Evolutionary conservation across 2,113 vertebrate genomes (phyloP).

Genomic region (Connochaetes taurinus): DNA sequence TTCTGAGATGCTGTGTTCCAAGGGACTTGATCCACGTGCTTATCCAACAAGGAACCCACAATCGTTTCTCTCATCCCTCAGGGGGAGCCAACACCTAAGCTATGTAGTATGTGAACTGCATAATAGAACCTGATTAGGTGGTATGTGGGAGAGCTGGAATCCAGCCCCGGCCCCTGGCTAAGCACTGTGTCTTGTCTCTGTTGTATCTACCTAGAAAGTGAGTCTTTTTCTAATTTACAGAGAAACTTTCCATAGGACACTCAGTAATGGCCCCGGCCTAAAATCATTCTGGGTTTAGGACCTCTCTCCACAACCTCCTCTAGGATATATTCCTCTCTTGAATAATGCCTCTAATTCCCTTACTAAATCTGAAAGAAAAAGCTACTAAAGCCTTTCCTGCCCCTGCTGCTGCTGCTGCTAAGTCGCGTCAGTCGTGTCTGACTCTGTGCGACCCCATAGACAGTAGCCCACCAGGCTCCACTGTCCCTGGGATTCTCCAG

Average conservation of each 20-base stretch:
- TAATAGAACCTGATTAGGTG: neutral
- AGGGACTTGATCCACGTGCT: neutral
- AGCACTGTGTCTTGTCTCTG: neutral
- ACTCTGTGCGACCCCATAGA: too few relatives aligned
- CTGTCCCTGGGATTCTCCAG: too few relatives aligned
- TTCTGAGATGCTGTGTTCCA: neutral
- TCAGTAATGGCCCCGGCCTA: neutral
- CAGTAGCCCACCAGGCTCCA: too few relatives aligned
- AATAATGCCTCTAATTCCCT: neutral
- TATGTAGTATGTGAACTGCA: neutral
- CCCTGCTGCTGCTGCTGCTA: too few relatives aligned
- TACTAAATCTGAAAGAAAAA: neutral
- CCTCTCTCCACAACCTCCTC: neutral
- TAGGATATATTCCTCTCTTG: neutral
- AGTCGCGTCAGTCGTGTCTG: too few relatives aligned
- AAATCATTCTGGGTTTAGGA: neutral
- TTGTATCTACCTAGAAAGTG: neutral
- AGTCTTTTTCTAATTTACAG: neutral
- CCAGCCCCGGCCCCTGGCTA: neutral
- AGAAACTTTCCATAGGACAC: neutral
- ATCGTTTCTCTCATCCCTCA: neutral
- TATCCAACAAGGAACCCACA: neutral
- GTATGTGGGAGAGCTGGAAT: neutral
- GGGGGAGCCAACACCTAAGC: neutral
- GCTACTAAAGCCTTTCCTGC: neutral